Conservation (phyloP, 1,140 invertebrate genomes). For the Centruroides sculpturatus region DNA sequence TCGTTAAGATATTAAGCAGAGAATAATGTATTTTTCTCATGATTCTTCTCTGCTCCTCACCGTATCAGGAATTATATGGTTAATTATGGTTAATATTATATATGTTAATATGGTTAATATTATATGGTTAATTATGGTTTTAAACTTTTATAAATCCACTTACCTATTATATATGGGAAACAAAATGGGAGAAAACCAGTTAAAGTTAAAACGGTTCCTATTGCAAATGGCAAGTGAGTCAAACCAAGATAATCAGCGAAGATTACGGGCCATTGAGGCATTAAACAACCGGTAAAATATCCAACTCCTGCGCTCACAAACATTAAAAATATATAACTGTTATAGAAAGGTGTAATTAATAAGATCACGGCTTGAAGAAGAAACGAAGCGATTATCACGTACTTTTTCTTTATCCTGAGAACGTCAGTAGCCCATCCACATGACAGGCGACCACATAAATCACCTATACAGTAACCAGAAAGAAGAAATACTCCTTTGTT, state of each 20-base stretch:
- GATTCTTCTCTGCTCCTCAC: no score
- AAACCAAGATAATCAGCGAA: constrained; percentile 17
- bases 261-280: constrained; percentile 16
- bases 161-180: constrained; percentile 10
- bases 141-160: not conserved
- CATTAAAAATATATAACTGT: constrained; percentile 8
- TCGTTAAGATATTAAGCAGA: no score
- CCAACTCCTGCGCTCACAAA: constrained; percentile 6
- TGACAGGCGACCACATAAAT: constrained; percentile 15
- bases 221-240: constrained; percentile 10
- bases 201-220: constrained; percentile 11
- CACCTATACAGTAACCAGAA: constrained; percentile 12
- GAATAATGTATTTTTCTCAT: no score
- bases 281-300: constrained; percentile 8
- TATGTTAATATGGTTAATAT: no score
- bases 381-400: constrained; percentile 11
- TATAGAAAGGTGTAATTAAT: constrained; percentile 7
- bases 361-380: constrained; percentile 7
- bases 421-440: constrained; percentile 16
- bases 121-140: no score
- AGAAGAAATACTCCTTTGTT: constrained; percentile 11
- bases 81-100: no score
- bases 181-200: constrained; percentile 7
- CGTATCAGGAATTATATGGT: no score
- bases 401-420: constrained; percentile 8